Evolutionary conservation across 2,888 invertebrate genomes (phyloP), one percentile per base, ranked within the genome.

Genomic region (Chelonus formosanus): DNA sequence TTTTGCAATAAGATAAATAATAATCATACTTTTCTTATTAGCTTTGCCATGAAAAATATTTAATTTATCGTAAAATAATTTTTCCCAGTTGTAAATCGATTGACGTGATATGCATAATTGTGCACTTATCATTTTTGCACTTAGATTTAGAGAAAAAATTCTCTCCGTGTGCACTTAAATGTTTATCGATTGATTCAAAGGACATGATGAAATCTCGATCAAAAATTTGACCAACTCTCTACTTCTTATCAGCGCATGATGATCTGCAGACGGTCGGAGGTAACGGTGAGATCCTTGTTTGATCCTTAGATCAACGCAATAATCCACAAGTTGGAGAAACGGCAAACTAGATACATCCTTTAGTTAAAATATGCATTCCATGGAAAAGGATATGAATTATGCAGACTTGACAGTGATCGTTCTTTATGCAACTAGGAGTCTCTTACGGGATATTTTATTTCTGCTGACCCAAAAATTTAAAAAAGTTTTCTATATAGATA

Each of bases 321-420:
- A 44, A 57, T 59, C 50, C 10, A 3, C 45, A 59, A 50, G 5
- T 10, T 32, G 7, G 31, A 36, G 45, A 59, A 34, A 48, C 35
- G 36, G 35, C 34, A 5, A 34, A 48, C 50, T 36, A 40, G 36
- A 48, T 48, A 48, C 36, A 48, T 59, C 36, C 35, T 62, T 67
- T 60, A 40, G 56, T 63, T 66, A 60, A 44, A 67, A 67, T 63
- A 69, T 69, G 65, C 70, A 67, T 68, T 66, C 60, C 66, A 64
- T 66, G 65, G 71, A 66, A 73, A 72, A 66, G 64, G 62, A 71
- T 69, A 80, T 80, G 78, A 80, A 80, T 80, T 78, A 80, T 80
- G 79, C 75, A 80, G 73, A 69, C 59, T 64, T 45, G 68, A 58
- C 67, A 63, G 66, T 67, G 66, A 62, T 63, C 59, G 68, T 65